Conservation (phyloP, 2,113 vertebrate species). For the Aegotheles bennettii region DNA sequence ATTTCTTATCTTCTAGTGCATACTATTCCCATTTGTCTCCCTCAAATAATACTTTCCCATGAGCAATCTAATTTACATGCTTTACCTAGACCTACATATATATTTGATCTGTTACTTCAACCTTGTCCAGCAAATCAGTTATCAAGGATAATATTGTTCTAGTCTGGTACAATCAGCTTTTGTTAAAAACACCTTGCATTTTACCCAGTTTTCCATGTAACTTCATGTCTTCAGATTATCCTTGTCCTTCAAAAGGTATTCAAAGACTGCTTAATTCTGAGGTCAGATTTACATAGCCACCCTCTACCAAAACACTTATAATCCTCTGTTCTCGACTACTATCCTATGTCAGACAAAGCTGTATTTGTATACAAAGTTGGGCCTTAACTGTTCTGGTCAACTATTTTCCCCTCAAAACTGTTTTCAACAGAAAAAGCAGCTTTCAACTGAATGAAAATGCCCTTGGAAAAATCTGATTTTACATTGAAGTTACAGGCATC, state of each 20-base stretch:
- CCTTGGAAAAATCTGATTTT: not conserved
- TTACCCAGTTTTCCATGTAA: not conserved
- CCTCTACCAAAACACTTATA: not conserved
- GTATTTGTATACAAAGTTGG: not conserved
- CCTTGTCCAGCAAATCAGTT: not conserved
- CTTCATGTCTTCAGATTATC: not conserved
- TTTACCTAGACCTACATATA: not conserved
- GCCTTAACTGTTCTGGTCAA: not conserved
- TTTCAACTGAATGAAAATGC: not conserved
- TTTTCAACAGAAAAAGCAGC: not conserved
- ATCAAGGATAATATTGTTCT: constrained; percentile 4
- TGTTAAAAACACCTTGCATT: not conserved
- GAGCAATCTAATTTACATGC: not conserved
- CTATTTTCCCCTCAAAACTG: not conserved
- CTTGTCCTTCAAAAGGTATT: not conserved
- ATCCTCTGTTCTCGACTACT: not conserved
- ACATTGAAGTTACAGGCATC: not conserved
- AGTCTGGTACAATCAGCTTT: not conserved
- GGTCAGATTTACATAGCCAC: not conserved
- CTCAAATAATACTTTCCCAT: not conserved
- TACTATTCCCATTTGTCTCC: not conserved
- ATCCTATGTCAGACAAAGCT: not conserved
- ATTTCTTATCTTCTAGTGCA: not conserved
- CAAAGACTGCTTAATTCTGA: not conserved
- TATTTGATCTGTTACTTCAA: not conserved